These are phyloP conservation scores for Masnerella sp. DNA, from an alignment of 2,888 invertebrate species.

Conservation along the genomic window DNA sequence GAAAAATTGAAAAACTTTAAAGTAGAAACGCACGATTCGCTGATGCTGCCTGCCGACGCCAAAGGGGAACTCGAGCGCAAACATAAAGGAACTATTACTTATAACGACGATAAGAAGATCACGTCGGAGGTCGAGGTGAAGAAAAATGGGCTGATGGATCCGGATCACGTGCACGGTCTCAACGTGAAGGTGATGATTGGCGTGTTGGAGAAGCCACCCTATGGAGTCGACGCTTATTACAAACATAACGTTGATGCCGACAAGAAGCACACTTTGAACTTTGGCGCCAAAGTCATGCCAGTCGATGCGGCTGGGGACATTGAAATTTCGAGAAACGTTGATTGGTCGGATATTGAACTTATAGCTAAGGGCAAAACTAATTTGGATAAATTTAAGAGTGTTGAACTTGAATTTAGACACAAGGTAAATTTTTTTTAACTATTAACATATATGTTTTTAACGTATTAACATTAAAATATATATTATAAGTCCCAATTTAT, in stretches of 20 bases:
- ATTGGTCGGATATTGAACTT: slow-evolving; percentile 63
- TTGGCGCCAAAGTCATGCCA: slow-evolving; percentile 57
- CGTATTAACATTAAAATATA: too few species aligned
- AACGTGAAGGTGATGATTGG: slow-evolving; percentile 76
- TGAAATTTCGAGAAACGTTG: slow-evolving; percentile 61
- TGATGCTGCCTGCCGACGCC: slow-evolving; percentile 65
- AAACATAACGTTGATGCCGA: slow-evolving; percentile 76
- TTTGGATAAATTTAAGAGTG: slow-evolving; percentile 66
- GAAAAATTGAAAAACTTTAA: slow-evolving; percentile 81
- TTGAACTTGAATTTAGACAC: slow-evolving; percentile 70
- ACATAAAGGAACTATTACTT: slow-evolving; percentile 76
- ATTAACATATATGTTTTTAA: too few species aligned
- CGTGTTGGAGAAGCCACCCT: slow-evolving; percentile 79
- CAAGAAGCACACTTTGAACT: slow-evolving; percentile 61
- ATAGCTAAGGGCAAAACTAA: slow-evolving; percentile 70
- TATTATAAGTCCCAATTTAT: too few species aligned
- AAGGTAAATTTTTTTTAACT: slow-evolving; percentile 70
- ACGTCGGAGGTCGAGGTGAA: slow-evolving; percentile 74
- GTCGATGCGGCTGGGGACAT: slow-evolving; percentile 66
- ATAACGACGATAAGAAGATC: slow-evolving; percentile 80
- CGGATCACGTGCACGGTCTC: slow-evolving; percentile 77
- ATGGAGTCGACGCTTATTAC: slow-evolving; percentile 78
- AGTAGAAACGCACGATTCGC: slow-evolving; percentile 42
- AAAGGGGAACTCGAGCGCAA: slow-evolving; percentile 71
- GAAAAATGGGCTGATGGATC: slow-evolving; percentile 64